Conservation (phyloP, 2,113 vertebrate genomes). For the Sapayoa aenigma region DNA sequence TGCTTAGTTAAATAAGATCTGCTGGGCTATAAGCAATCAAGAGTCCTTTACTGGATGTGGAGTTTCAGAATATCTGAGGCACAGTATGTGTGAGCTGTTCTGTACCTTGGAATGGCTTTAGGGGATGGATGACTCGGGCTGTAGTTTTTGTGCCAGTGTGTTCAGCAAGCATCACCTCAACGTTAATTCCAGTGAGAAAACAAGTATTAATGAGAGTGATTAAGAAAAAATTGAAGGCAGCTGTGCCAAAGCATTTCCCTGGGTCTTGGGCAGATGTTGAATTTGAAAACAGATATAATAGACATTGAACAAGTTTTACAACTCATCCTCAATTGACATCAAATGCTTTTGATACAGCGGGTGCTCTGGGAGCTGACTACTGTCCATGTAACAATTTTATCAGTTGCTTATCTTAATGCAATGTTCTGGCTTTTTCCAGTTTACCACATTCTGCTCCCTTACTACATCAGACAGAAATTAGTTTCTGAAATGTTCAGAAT, state of each 20-base stretch:
- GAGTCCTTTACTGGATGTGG: background rate
- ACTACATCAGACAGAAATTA: background rate
- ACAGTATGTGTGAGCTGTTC: background rate
- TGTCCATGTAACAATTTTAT: background rate
- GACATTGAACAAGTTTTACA: background rate
- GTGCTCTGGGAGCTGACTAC: background rate
- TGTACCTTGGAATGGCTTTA: background rate
- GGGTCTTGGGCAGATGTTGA: background rate
- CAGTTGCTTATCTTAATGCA: background rate
- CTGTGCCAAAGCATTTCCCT: background rate
- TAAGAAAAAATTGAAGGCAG: background rate
- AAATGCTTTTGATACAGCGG: background rate
- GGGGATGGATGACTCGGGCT: background rate
- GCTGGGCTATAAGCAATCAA: background rate
- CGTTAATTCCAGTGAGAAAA: background rate
- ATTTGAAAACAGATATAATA: background rate
- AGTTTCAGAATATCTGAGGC: background rate
- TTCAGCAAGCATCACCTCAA: background rate
- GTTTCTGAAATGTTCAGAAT: background rate
- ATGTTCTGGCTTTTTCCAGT: background rate
- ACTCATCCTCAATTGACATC: background rate
- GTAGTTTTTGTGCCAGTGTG: background rate
- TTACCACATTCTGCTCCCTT: rapidly evolving
- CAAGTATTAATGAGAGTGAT: background rate
- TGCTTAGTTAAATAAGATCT: background rate